These are phyloP conservation scores for Diuraphis noxia DNA, from an alignment of 1,140 invertebrate genomes.

Conservation along the genomic window DNA sequence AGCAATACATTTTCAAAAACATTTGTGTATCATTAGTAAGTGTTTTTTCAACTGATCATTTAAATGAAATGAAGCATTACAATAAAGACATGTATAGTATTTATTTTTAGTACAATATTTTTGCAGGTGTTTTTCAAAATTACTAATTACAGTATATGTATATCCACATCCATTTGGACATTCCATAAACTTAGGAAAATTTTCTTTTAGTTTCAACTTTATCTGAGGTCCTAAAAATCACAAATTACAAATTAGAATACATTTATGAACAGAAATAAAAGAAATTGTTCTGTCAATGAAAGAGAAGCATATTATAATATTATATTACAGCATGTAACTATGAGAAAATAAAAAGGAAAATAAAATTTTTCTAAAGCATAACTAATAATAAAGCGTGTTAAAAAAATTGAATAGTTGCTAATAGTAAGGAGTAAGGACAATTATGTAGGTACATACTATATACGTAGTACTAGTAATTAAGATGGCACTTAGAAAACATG, in stretches of 20 bases:
- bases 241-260: not conserved
- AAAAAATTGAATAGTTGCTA: not conserved
- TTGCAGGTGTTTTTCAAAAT: conserved; percentile 14
- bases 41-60: conserved; percentile 44
- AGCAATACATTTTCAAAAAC: conserved; percentile 5
- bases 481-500: not conserved
- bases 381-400: not conserved
- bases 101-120: conserved; percentile 47
- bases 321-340: not conserved
- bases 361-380: not conserved
- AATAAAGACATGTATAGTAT: conserved; percentile 43
- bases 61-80: conserved; percentile 35
- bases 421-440: not conserved
- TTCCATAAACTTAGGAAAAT: conserved; percentile 42
- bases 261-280: not conserved
- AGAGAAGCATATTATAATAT: not conserved
- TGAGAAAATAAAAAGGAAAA: not conserved
- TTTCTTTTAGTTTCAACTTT: conserved; percentile 11
- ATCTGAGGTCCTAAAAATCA: not conserved
- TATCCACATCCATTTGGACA: conserved; percentile 53
- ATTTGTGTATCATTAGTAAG: conserved; percentile 46
- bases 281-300: not conserved
- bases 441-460: not conserved
- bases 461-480: too few relatives aligned
- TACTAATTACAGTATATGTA: conserved; percentile 25